These are phyloP conservation scores for Meloe dianella DNA, from an alignment of 2,888 invertebrate species.

Conservation along the genomic window DNA sequence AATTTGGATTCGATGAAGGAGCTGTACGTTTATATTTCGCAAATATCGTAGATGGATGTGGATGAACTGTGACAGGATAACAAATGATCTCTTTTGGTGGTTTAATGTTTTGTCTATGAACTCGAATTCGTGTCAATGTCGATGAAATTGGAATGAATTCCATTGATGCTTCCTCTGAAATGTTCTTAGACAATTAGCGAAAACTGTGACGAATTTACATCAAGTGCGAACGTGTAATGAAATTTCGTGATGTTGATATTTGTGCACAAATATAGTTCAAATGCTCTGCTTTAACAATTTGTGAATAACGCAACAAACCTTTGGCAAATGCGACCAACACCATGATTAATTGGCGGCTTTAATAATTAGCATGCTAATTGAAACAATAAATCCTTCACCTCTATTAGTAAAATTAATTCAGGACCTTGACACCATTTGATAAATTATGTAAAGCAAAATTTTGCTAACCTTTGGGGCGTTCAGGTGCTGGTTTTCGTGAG, in stretches of 20 bases:
- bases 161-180: conserved; percentile 73
- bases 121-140: conserved; percentile 79
- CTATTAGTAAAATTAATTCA: conserved; percentile 21
- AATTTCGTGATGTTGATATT: not conserved
- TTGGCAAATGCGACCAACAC: conserved; percentile 22
- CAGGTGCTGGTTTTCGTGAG: conserved; percentile 89
- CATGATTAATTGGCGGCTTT: conserved; percentile 18
- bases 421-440: not conserved
- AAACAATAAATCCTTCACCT: conserved; percentile 14
- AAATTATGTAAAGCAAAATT: not conserved
- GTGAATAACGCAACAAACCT: conserved; percentile 25
- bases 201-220: not conserved
- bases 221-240: not conserved
- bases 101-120: conserved; percentile 68
- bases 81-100: conserved; percentile 66
- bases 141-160: conserved; percentile 84
- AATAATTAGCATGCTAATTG: conserved; percentile 10
- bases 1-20: conserved; percentile 63
- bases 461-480: conserved; percentile 74
- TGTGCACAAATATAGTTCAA: conserved; percentile 26
- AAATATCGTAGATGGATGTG: conserved; percentile 61
- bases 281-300: conserved; percentile 20
- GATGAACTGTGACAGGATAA: conserved; percentile 64
- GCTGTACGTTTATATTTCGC: conserved; percentile 67
- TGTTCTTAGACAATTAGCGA: conserved; percentile 13